Evolutionary conservation across 2,888 invertebrate species (phyloP), one percentile per base, ranked within the genome.

Genomic region (Phortica okadai): DNA sequence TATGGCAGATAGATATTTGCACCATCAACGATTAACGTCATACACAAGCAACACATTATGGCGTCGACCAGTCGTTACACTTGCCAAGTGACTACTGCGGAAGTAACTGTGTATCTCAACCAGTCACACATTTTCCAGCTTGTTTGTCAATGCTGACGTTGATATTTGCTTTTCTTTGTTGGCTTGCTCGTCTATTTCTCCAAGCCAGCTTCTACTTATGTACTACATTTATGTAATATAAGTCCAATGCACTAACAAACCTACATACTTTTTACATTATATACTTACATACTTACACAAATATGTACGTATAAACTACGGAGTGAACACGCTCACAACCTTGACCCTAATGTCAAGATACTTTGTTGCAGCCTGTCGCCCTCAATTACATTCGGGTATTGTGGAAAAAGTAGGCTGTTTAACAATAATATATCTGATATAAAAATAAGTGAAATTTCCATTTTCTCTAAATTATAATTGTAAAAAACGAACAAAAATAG

Each of bases 291-390:
- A 33, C 66, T 2, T 42, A 62, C 11, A 66, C 6, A 64, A 16
- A 64, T 21, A 21, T 64, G 64, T 33, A 64, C 11, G 25, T 64
- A 14, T 58, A 58, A 10, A 58, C 16, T 10, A 45, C 21, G 64
- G 64, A 25, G 33, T 64, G 64, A 64, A 6, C 50, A 14, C 50
- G 14, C 8, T 50, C 64, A 44, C 14, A 67, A 67, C 67, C 67
- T 67, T 67, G 67, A 67, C 67, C 67, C 41, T 67, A 3, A 41
- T 67, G 67, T 44, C 42, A 41, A 44, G 42, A 67, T 41, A 67
- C 11, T 67, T 67, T n/a, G 10, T n/a, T 67, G 66, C 44, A 50
- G 14, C 10, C 6, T 50, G 50, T 6, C 50, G 50, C 3, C 2
- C 50, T 50, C 8, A 50, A 50, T 50, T 6, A 50, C 50, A 50